Base-by-base conservation (phyloP, 2,797 vertebrate genomes). In the Hemitrygon akajei region DNA sequence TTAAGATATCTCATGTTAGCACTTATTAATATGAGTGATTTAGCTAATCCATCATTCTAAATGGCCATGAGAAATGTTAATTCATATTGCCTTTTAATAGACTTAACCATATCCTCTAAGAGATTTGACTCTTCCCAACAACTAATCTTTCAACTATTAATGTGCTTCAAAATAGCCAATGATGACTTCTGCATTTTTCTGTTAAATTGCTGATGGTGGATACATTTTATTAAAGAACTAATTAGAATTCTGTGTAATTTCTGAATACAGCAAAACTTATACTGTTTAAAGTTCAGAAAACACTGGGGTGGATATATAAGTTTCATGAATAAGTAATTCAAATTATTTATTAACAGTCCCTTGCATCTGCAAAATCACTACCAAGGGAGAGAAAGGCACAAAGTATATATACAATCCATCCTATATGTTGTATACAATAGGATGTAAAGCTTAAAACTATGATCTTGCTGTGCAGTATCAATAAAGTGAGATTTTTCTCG, bases 1-100 rank as follows among this genome's bases (percentile, higher is more conserved):
- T 73, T 25, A 47, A 76, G 14, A 56, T 40, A 9, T 93, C 71
- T 93, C 20, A 14, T 76, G 69, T 71, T 27, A 12, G 25, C 71
- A 76, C 37, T 75, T 58, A 91, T 91, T 73, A 91, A 86, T 89
- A 66, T 66, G n/a, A 87, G 20, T 37, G 73, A 92, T 75, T 92
- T 92, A 75, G 40, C 18, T 76, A 56, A 76, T 73, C 91, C 73
- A 76, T 93, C 71, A 76, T 76, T 93, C 14, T 76, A 56, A 93
- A 93, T 58, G 25, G 40, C 91, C 40, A 75, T 25, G 76, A 93
- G 73, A 40, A 76, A 93, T n/a, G 47, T 76, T n/a, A 47, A 76
- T 76, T 47, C 25, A 75, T 47, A 56, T 75, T 76, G 71, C 25
- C 47, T 58, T 75, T 76, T 47, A 92, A 92, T 73, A 71, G 89